A percentile compares a stretch with the other conserved stretches of the same genome.
phyloP scores from a whole-genome alignment of 2,113 vertebrate species.

The Dipodomys stephensi region DNA sequence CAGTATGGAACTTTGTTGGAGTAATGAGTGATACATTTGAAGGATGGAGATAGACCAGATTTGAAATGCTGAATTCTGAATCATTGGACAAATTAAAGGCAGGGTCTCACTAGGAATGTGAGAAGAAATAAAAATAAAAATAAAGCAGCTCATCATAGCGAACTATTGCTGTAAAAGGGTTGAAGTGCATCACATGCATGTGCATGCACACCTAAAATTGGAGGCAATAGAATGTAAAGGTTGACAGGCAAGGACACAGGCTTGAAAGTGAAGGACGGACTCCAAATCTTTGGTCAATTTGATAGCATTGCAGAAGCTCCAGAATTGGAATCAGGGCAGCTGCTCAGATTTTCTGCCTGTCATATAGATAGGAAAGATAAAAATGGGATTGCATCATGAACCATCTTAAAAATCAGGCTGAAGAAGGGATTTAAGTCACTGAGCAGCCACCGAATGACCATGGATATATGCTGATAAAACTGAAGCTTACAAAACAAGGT shows the following conservation, averaged over 20 bases:
- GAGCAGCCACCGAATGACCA: neutral
- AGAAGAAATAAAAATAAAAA: neutral
- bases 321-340: neutral
- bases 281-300: neutral
- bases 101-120: neutral
- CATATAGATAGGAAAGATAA: neutral
- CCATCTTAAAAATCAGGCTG: neutral
- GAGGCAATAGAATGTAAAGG: neutral
- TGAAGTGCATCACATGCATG: neutral
- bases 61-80: constrained; percentile 18
- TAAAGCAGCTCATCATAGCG: neutral
- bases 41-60: neutral
- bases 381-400: neutral
- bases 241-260: neutral
- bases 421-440: neutral
- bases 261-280: neutral
- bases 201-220: neutral
- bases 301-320: neutral
- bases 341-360: neutral
- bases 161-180: neutral
- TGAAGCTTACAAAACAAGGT: neutral
- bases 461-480: neutral
- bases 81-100: neutral
- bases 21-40: neutral
- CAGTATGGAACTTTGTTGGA: constrained; percentile 17